phyloP scores from a whole-genome alignment of 2,797 vertebrate species.

The Hydrophis major region DNA sequence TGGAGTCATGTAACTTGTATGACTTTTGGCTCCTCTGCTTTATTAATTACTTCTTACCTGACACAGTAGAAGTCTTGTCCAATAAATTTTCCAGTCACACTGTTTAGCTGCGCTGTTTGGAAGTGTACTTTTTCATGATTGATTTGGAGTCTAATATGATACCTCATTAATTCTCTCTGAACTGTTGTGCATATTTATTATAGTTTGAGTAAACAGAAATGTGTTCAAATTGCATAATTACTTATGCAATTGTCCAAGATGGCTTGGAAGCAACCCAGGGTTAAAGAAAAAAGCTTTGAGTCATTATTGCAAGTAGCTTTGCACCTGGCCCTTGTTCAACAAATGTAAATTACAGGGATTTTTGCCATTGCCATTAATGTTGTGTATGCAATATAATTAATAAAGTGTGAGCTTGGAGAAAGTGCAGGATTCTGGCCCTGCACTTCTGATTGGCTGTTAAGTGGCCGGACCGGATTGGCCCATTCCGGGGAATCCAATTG shows the following conservation, averaged over 20 bases:
- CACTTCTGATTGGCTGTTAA: too few species aligned
- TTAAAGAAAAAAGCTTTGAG: slow-evolving; percentile 2
- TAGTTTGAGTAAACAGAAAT: slow-evolving; percentile 37
- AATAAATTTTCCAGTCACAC: slow-evolving; percentile 55
- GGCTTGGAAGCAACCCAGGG: not conserved
- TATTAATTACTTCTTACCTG: slow-evolving; percentile 54
- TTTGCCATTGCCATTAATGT: not conserved
- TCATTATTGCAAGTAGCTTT: not conserved
- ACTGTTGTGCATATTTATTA: slow-evolving; percentile 45
- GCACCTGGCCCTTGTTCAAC: not conserved
- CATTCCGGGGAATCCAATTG: too few species aligned
- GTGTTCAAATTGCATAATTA: slow-evolving; percentile 36
- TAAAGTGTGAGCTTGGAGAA: too few species aligned
- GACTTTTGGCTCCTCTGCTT: slow-evolving; percentile 44
- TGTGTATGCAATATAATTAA: too few species aligned
- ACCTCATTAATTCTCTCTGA: slow-evolving; percentile 37
- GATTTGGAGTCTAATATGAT: slow-evolving; percentile 41
- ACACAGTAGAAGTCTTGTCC: slow-evolving; percentile 38
- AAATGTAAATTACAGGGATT: not conserved
- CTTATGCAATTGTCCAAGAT: slow-evolving; percentile 25
- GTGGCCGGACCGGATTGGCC: too few species aligned
- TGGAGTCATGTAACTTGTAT: slow-evolving; percentile 16
- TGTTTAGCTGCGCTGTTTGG: slow-evolving; percentile 43
- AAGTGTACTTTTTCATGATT: slow-evolving; percentile 44
- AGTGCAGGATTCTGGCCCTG: too few species aligned